A percentile compares a stretch with the other conserved stretches of the same genome.
These are phyloP conservation scores for Poeciliopsis prolifica DNA, from an alignment of 2,113 vertebrate species.

Conservation along the genomic window DNA sequence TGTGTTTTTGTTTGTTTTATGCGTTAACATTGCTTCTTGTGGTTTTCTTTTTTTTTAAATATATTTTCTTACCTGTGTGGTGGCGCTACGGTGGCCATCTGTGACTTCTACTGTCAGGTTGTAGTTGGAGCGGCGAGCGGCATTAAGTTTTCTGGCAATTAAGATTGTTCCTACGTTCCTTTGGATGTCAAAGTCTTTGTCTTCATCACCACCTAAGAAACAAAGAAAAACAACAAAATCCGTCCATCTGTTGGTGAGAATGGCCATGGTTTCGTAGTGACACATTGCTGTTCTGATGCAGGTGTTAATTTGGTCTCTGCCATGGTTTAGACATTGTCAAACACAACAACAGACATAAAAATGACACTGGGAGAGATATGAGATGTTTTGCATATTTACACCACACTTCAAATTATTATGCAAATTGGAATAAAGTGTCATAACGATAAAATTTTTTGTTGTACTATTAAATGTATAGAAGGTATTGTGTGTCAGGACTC, in stretches of 20 bases:
- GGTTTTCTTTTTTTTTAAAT: constrained; percentile 55
- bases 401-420: too few relatives aligned
- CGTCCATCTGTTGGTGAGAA: background rate
- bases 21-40: background rate
- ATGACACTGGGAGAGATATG: background rate
- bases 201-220: constrained; percentile 87
- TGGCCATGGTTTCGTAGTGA: background rate
- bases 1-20: background rate
- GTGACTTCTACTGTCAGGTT: constrained; percentile 92
- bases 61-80: constrained; percentile 85
- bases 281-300: background rate
- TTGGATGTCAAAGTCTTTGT: constrained; percentile 95
- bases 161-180: constrained; percentile 89
- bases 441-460: too few relatives aligned
- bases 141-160: constrained; percentile 87
- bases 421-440: too few relatives aligned
- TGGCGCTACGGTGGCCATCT: constrained; percentile 84
- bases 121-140: constrained; percentile 86
- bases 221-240: background rate
- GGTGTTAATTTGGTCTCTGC: background rate
- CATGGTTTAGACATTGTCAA: background rate
- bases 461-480: too few relatives aligned
- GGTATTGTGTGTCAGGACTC: too few relatives aligned
- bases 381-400: background rate
- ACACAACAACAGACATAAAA: background rate